Evolutionary conservation across 2,888 invertebrate genomes (phyloP), one percentile per base, ranked within the genome.

Genomic region (Dendrolimus houi): DNA sequence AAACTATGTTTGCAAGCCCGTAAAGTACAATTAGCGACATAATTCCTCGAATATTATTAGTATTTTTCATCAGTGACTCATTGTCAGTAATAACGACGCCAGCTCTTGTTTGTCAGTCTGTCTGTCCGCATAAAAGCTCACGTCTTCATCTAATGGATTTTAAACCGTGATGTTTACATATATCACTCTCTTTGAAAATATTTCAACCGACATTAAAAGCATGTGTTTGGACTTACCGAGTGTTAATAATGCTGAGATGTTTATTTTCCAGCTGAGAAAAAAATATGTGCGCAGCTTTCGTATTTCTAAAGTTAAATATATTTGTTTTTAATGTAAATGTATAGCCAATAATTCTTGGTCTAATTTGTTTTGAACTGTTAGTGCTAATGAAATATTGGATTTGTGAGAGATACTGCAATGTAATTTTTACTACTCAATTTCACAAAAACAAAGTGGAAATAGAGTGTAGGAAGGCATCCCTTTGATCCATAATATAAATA

Each of bases 81-180:
- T 47, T 47, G 47, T 29, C 29, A 29, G 29, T 47, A 47, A 47
- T 47, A 47, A 47, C 47, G 47, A 47, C 47, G 47, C 47, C 47
- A 29, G 47, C 47, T 56, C 62, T 63, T 71, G 69, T 77, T 79
- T 80, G 82, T 83, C 82, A 74, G 76, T 71, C 69, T 66, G 79
- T 76, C 83, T 61, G 71, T 69, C 74, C 62, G 69, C 71, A 64
- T 69, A 71, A 71, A 71, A 71, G 66, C 67, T 13, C 55, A 77
- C 76, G 74, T 81, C 75, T 83, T 77, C 76, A 74, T 81, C 75
- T 83, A 83, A 81, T 82, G 83, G 83, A 79, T 79, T 73, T 76
- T 65, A 66, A 69, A 67, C 65, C 62, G 70, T 66, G 67, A 68
- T 81, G 79, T 81, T 81, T 81, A 79, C 71, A 69, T 62, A 70